phyloP scores from a whole-genome alignment of 1,140 invertebrate genomes.

The Drosophila sp. region DNA sequence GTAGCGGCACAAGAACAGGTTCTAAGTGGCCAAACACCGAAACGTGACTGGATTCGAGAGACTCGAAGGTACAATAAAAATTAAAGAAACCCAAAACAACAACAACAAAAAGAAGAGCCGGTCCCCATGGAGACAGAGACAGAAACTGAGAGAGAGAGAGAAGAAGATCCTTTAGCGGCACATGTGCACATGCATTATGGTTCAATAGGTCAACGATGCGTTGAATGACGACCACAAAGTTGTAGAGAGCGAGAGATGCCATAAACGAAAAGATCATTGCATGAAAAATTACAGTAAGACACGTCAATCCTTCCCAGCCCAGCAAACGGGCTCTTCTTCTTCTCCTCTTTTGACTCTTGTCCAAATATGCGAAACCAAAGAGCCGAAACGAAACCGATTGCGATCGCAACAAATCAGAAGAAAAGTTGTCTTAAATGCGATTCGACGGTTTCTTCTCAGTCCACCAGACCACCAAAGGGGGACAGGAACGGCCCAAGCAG shows the following conservation, averaged over 20 bases:
- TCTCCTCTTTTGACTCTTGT: constrained; percentile 1
- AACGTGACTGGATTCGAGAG: constrained; percentile 54
- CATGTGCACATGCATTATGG: constrained; percentile 72
- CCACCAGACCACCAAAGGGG: constrained; percentile 36
- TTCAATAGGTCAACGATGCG: constrained; percentile 81
- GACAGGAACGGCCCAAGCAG: constrained; percentile 20
- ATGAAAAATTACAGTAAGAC: constrained; percentile 78
- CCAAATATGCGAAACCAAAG: constrained; percentile 33
- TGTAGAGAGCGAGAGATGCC: constrained; percentile 38
- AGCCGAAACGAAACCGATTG: constrained; percentile 54
- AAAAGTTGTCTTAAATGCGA: constrained; percentile 56
- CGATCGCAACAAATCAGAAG: constrained; percentile 77
- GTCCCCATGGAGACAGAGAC: background rate
- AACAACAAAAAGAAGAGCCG: constrained; percentile 13
- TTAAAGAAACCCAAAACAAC: background rate
- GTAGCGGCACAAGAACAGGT: constrained; percentile 73
- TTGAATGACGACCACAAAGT: constrained; percentile 63
- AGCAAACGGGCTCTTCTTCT: constrained; percentile 26
- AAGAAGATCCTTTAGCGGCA: constrained; percentile 64
- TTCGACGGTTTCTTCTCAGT: constrained; percentile 50
- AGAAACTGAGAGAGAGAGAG: too few species aligned
- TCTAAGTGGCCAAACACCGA: constrained; percentile 43
- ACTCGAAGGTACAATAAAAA: constrained; percentile 16
- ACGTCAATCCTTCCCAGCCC: constrained; percentile 65
- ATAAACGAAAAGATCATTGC: constrained; percentile 67